Conservation (phyloP, 2,113 vertebrate species). For the Saccopteryx bilineata region DNA sequence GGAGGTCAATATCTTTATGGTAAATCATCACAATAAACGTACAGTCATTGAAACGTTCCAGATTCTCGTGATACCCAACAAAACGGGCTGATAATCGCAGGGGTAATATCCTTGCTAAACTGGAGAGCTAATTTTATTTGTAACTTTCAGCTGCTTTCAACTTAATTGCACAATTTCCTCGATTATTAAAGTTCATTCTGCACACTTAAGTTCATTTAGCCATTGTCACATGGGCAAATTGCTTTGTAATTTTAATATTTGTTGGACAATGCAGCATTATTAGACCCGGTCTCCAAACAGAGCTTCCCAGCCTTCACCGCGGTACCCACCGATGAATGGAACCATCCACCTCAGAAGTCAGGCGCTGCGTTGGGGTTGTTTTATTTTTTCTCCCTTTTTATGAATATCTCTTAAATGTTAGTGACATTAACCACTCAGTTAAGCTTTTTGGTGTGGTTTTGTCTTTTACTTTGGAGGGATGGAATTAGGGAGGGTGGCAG, state of each 20-base stretch:
- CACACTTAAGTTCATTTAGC: conserved; percentile 82
- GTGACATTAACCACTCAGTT: not conserved
- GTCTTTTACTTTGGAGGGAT: not conserved
- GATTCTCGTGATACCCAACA: conserved; percentile 24
- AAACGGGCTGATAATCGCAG: conserved; percentile 58
- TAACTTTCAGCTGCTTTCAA: conserved; percentile 67
- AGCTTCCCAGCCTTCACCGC: not conserved
- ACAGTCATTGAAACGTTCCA: conserved; percentile 61
- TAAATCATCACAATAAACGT: conserved; percentile 57
- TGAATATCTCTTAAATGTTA: not conserved
- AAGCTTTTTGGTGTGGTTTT: not conserved
- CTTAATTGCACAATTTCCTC: conserved; percentile 79
- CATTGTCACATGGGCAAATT: conserved; percentile 76
- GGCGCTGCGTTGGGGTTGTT: not conserved
- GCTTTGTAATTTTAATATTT: conserved; percentile 79
- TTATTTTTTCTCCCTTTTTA: not conserved
- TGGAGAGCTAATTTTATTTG: conserved; percentile 75
- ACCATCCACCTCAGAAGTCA: not conserved
- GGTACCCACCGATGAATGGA: not conserved
- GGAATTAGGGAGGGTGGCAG: not conserved
- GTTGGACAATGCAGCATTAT: conserved; percentile 61
- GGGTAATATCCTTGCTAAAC: conserved; percentile 59
- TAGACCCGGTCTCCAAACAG: not conserved
- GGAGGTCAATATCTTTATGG: conserved; percentile 57
- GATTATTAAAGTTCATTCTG: conserved; percentile 75